These are phyloP conservation scores for Acanthurus leucopareius DNA, from an alignment of 2,797 vertebrate genomes.

Conservation along the genomic window DNA sequence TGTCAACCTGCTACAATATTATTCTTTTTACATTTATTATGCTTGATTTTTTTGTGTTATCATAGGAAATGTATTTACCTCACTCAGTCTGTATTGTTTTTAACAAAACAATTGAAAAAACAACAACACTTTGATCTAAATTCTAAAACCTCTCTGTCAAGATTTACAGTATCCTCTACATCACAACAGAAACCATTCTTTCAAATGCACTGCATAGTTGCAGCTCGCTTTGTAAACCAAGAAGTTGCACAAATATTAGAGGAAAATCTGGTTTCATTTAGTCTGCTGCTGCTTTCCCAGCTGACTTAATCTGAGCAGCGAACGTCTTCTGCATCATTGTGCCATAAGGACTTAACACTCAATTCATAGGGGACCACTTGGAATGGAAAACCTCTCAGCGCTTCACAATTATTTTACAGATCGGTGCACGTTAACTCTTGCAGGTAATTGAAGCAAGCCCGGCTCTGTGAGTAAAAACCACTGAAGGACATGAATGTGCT, in stretches of 20 bases:
- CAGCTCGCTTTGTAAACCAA: conserved; percentile 50
- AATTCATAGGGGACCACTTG: conserved; percentile 76
- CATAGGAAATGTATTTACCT: not conserved
- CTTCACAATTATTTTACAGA: conserved; percentile 81
- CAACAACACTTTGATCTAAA: not conserved
- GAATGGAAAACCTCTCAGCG: conserved; percentile 80
- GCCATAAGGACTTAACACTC: conserved; percentile 79
- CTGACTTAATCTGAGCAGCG: conserved; percentile 75
- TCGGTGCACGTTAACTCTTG: conserved; percentile 79
- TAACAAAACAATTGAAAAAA: not conserved
- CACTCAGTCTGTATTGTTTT: not conserved
- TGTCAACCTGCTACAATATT: not conserved
- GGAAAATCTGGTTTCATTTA: conserved; percentile 75
- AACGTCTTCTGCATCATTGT: conserved; percentile 73
- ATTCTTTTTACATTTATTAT: not conserved
- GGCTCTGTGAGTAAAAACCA: conserved; percentile 55
- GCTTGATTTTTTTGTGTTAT: not conserved
- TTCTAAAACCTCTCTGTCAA: not conserved
- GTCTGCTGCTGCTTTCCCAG: conserved; percentile 64
- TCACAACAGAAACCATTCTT: conserved; percentile 19
- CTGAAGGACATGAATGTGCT: conserved; percentile 34
- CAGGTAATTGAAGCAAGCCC: conserved; percentile 76
- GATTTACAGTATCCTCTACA: conserved; percentile 3
- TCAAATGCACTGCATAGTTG: conserved; percentile 28
- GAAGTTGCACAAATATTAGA: conserved; percentile 60